Evolutionary conservation across 2,888 invertebrate species (phyloP).

Genomic region (Sarcophaga subvicina): DNA sequence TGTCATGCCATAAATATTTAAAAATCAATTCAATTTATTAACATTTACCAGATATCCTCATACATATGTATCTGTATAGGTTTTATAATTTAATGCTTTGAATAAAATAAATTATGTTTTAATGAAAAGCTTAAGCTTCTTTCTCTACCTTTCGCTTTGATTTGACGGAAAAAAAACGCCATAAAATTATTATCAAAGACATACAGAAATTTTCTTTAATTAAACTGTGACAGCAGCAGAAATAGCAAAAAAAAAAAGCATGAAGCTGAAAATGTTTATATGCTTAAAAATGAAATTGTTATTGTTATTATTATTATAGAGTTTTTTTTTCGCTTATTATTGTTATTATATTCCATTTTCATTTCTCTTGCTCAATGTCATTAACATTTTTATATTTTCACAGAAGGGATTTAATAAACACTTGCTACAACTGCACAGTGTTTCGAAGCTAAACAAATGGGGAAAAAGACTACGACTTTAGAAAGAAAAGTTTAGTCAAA

Average conservation of each 20-base stretch:
- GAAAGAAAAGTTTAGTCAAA: too few relatives aligned
- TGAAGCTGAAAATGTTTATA: constrained; percentile 19
- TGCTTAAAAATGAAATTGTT: constrained; percentile 59
- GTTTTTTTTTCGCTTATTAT: constrained; percentile 31
- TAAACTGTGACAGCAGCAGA: constrained; percentile 49
- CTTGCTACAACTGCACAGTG: constrained; percentile 38
- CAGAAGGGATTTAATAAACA: constrained; percentile 57
- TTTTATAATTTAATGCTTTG: background rate
- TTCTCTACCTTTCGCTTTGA: too few relatives aligned
- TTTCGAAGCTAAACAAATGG: background rate
- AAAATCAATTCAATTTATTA: background rate
- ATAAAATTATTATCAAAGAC: too few relatives aligned
- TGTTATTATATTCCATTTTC: constrained; percentile 27
- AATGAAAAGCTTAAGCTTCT: too few relatives aligned
- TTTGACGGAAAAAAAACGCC: too few relatives aligned
- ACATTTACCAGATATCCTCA: background rate
- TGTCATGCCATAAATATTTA: background rate
- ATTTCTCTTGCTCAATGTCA: constrained; percentile 59
- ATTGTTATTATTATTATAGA: constrained; percentile 50
- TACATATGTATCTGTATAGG: background rate
- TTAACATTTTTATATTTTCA: constrained; percentile 61
- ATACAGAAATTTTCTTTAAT: constrained; percentile 33
- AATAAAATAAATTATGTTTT: too few relatives aligned
- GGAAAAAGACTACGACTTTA: background rate
- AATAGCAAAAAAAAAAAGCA: background rate